phyloP scores from a whole-genome alignment of 2,888 invertebrate species.

The Strigamia maritima region DNA sequence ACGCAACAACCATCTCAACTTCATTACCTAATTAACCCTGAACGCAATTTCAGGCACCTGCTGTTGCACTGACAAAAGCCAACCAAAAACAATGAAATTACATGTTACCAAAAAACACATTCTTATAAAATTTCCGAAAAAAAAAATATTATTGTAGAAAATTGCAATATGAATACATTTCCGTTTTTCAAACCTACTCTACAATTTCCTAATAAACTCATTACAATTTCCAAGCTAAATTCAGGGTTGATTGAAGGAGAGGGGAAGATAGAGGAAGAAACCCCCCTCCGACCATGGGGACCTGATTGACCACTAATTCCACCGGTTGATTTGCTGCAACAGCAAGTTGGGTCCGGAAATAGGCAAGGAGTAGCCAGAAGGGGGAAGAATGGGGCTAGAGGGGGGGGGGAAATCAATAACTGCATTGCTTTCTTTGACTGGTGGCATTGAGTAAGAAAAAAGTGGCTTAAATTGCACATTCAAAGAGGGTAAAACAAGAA shows the following conservation, averaged over 20 bases:
- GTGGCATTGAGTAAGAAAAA: neutral
- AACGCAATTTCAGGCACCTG: neutral
- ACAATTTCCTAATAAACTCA: neutral
- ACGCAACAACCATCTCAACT: neutral
- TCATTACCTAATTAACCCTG: slow-evolving; percentile 19
- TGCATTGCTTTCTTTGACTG: neutral
- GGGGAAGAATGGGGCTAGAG: neutral
- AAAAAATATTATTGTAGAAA: neutral
- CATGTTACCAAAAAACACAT: neutral
- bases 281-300: slow-evolving; percentile 6
- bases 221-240: neutral
- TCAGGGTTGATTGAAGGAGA: neutral
- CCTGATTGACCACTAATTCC: slow-evolving; percentile 20
- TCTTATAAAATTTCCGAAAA: neutral
- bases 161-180: neutral
- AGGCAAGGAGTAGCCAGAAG: slow-evolving; percentile 7
- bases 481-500: neutral
- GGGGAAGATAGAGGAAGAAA: neutral
- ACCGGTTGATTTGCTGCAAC: slow-evolving; percentile 23
- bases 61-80: neutral
- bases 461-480: neutral
- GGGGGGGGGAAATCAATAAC: slow-evolving; percentile 2
- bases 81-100: neutral
- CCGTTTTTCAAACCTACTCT: neutral
- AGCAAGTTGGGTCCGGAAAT: slow-evolving; percentile 19